Evolutionary conservation across 2,113 vertebrate species (phyloP).

Genomic region (Myrmophylax atrothorax): DNA sequence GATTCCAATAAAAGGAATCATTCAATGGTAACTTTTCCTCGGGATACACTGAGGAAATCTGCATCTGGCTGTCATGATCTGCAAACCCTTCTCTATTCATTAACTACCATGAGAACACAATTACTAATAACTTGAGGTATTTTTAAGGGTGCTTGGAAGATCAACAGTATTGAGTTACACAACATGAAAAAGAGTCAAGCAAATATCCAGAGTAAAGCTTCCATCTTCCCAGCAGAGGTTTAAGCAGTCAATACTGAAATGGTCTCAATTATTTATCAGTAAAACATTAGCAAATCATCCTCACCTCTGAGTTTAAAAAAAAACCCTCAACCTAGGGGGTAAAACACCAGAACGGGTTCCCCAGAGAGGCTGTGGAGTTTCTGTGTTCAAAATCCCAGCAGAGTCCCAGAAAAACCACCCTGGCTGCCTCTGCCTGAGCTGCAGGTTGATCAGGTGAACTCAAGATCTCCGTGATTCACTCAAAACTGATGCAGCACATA

Average conservation of each 20-base stretch:
- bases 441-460: background rate
- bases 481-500: background rate
- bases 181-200: background rate
- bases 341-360: background rate
- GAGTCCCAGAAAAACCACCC: background rate
- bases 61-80: background rate
- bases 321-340: rapidly evolving
- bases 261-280: background rate
- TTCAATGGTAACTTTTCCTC: background rate
- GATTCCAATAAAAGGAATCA: background rate
- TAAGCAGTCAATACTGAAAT: background rate
- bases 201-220: background rate
- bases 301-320: background rate
- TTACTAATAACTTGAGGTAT: background rate
- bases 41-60: background rate
- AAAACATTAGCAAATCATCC: background rate
- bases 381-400: background rate
- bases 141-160: background rate
- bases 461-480: background rate
- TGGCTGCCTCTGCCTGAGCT: background rate
- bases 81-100: background rate
- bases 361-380: background rate
- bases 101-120: background rate
- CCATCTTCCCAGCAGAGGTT: background rate
- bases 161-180: background rate